Percentiles rank a stretch among this genome's conserved stretches.
Evolutionary conservation across 2,797 vertebrate species (phyloP).

Genomic region (Cynopterus sphinx): DNA sequence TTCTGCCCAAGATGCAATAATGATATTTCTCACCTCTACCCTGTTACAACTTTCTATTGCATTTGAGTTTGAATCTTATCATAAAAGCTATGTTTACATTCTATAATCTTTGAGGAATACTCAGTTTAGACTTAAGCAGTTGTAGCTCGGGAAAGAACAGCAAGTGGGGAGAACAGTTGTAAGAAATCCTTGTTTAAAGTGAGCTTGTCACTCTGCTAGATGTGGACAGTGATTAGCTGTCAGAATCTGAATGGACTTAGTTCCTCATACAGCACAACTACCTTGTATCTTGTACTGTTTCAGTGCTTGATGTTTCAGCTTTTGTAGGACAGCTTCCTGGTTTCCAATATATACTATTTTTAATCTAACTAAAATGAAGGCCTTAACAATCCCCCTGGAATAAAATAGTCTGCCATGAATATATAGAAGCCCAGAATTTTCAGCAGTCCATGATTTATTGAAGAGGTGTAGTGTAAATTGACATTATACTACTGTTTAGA

Average conservation of each 20-base stretch:
- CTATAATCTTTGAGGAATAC: conserved; percentile 20
- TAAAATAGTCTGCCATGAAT: background rate
- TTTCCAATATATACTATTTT: conserved; percentile 12
- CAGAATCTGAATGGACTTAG: background rate
- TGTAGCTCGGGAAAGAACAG: conserved; percentile 13
- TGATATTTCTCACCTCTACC: conserved; percentile 44
- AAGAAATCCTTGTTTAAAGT: conserved; percentile 44
- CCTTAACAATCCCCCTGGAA: background rate
- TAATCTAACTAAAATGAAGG: conserved; percentile 32
- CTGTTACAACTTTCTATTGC: conserved; percentile 6
- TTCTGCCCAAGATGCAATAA: conserved; percentile 3
- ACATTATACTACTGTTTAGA: background rate
- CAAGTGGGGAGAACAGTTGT: background rate
- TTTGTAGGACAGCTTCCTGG: conserved; percentile 35
- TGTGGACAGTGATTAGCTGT: background rate
- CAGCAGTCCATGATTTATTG: background rate
- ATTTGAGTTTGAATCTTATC: conserved; percentile 26
- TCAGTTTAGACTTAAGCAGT: conserved; percentile 29
- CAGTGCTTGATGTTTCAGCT: background rate
- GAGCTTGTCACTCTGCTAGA: background rate
- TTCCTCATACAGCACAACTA: background rate
- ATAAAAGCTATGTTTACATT: conserved; percentile 45
- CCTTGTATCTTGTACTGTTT: conserved; percentile 10
- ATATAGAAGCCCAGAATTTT: conserved; percentile 33
- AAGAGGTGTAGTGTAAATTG: conserved; percentile 14